Evolutionary conservation across 2,113 vertebrate species (phyloP).

Genomic region (Poecilia latipinna): DNA sequence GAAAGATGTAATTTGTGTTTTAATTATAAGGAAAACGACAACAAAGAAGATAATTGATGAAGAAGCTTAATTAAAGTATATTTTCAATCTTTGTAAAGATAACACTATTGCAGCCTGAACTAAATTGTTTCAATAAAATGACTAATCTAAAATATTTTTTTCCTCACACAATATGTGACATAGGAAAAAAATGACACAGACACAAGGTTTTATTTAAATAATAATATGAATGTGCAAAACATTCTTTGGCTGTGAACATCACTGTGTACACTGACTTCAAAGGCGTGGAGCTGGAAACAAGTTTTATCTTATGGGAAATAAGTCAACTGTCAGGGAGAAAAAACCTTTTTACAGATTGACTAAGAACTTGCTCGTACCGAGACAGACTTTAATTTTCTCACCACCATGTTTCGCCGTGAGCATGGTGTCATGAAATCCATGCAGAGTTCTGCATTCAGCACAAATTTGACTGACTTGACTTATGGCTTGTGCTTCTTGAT

Average conservation of each 20-base stretch:
- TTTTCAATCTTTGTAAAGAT: neutral
- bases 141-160: neutral
- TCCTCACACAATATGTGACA: neutral
- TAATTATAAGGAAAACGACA: neutral
- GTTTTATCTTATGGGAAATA: neutral
- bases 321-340: neutral
- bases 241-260: neutral
- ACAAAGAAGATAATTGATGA: neutral
- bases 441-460: no score
- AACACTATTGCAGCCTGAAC: neutral
- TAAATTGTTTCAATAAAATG: no score
- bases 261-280: neutral
- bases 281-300: neutral
- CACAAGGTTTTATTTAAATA: no score
- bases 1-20: constrained; percentile 17
- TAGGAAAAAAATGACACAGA: neutral
- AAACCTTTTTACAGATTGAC: neutral
- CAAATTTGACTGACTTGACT: no score
- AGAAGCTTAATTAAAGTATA: neutral
- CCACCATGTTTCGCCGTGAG: no score
- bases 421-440: no score
- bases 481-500: no score
- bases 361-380: neutral
- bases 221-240: no score
- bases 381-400: neutral